Percentiles rank a stretch among this genome's conserved stretches.
Evolutionary conservation across 1,140 invertebrate genomes (phyloP).

Genomic region (Drosophila leontia): DNA sequence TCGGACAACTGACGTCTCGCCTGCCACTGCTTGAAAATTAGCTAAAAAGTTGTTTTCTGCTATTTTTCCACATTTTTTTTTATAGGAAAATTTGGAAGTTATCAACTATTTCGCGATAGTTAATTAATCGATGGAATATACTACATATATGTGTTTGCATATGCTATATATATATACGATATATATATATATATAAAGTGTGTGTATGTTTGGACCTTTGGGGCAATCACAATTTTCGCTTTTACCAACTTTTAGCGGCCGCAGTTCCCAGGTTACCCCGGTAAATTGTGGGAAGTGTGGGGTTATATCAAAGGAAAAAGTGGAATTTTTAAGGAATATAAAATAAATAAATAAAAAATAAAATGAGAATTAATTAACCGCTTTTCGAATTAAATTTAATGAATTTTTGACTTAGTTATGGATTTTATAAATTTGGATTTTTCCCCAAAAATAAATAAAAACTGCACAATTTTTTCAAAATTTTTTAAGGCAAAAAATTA

Average conservation of each 20-base stretch:
- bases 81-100: not conserved
- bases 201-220: not conserved
- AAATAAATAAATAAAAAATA: too few species aligned
- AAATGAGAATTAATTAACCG: not conserved
- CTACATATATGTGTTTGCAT: not conserved
- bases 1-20: slow-evolving; percentile 38
- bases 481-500: too few species aligned
- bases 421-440: too few species aligned
- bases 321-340: not conserved
- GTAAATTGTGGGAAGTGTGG: not conserved
- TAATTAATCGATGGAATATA: slow-evolving; percentile 36
- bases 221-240: slow-evolving; percentile 5
- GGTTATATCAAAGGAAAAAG: not conserved
- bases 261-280: not conserved
- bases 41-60: not conserved
- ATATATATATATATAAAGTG: not conserved
- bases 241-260: not conserved
- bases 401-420: too few species aligned
- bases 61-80: not conserved
- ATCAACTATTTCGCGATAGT: slow-evolving; percentile 15
- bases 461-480: too few species aligned
- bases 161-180: too few species aligned
- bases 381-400: too few species aligned
- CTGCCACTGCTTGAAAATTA: slow-evolving; percentile 19
- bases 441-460: too few species aligned